Conservation (phyloP, 2,113 vertebrate genomes). For the Spermophilus dauricus region DNA sequence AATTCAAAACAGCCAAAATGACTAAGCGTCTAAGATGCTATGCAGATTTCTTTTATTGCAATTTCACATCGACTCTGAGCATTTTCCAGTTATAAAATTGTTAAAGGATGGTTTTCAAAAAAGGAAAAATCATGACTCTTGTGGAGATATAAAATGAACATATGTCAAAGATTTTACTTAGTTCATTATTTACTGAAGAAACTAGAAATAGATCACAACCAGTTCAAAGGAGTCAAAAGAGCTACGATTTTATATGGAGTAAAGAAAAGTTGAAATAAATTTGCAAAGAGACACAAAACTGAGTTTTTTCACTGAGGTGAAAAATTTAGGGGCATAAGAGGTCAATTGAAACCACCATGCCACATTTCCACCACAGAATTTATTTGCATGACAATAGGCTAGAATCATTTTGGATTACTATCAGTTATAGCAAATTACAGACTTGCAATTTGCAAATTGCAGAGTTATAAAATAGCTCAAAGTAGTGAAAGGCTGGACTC, state of each 20-base stretch:
- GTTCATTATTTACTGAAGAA: neutral
- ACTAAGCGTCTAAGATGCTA: neutral
- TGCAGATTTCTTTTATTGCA: conserved; percentile 33
- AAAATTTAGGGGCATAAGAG: neutral
- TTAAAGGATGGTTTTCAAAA: conserved; percentile 45
- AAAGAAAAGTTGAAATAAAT: neutral
- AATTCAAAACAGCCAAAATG: conserved; percentile 38
- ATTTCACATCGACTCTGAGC: neutral
- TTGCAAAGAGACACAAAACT: neutral
- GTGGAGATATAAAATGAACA: neutral
- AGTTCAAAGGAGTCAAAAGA: conserved; percentile 16
- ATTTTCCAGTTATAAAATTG: conserved; percentile 26
- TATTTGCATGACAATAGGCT: neutral
- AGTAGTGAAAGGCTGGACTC: conserved; percentile 16
- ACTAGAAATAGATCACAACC: neutral
- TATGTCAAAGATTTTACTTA: conserved; percentile 40
- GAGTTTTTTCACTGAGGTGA: neutral
- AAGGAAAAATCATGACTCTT: conserved; percentile 44
- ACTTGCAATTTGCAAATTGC: conserved; percentile 29
- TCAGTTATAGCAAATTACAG: conserved; percentile 19
- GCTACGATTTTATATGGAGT: neutral
- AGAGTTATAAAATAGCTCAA: conserved; percentile 17
- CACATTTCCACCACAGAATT: neutral
- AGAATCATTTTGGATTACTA: neutral
- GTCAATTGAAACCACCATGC: neutral